phyloP scores from a whole-genome alignment of 2,888 invertebrate genomes.

The Drosophila neonasuta region DNA sequence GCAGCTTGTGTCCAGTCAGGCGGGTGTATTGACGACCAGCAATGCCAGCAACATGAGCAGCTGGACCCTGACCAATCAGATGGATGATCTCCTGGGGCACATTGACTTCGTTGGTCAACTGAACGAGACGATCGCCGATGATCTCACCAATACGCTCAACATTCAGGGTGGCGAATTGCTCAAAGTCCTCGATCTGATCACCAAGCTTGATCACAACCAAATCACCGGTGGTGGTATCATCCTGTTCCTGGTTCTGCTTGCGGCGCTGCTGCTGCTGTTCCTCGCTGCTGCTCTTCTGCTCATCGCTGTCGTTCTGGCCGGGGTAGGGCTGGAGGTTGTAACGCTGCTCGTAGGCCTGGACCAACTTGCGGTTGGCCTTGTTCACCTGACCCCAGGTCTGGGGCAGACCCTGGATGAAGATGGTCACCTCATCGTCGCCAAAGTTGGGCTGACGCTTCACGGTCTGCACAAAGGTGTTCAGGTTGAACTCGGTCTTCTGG shows the following conservation, averaged over 20 bases:
- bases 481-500: constrained; percentile 61
- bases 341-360: constrained; percentile 78
- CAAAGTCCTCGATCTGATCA: constrained; percentile 61
- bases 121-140: constrained; percentile 73
- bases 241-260: constrained; percentile 43
- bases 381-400: constrained; percentile 54
- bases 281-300: constrained; percentile 60
- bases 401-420: constrained; percentile 78
- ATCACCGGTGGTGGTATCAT: constrained; percentile 64
- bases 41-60: constrained; percentile 80
- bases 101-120: constrained; percentile 62
- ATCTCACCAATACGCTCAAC: constrained; percentile 71
- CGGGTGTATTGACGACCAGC: constrained; percentile 77
- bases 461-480: constrained; percentile 64
- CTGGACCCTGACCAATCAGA: constrained; percentile 77
- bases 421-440: constrained; percentile 78
- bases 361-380: constrained; percentile 73
- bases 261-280: constrained; percentile 55
- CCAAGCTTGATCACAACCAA: constrained; percentile 77
- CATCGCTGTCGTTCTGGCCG: constrained; percentile 39
- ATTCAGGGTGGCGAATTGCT: constrained; percentile 63
- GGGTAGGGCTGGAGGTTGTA: constrained; percentile 65
- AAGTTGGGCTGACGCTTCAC: constrained; percentile 67
- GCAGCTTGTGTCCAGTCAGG: constrained; percentile 75
- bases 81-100: constrained; percentile 78